Evolutionary conservation across 92 coral and sea anemone genomes (phyloP).

Genomic region (Virgularia gustaviana): DNA sequence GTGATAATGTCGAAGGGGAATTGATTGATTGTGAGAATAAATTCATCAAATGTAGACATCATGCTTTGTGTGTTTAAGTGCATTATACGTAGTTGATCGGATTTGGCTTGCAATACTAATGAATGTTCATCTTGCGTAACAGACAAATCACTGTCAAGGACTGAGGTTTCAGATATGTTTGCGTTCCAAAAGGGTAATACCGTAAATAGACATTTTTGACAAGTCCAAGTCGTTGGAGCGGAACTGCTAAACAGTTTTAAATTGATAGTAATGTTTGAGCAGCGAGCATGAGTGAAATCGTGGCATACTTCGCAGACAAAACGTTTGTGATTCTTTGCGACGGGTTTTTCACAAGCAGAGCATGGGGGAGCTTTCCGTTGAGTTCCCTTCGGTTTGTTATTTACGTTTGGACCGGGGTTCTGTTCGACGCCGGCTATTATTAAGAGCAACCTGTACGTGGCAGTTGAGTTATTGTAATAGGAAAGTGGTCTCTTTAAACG

Average conservation of each 20-base stretch:
- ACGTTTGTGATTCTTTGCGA: slow-evolving; percentile 39
- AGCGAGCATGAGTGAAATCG: slow-evolving; percentile 27
- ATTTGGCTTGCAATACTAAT: neutral
- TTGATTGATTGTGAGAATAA: slow-evolving; percentile 4
- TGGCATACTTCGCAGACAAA: slow-evolving; percentile 33
- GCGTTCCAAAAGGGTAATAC: slow-evolving; percentile 27
- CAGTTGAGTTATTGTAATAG: slow-evolving; percentile 26
- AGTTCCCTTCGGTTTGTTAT: neutral
- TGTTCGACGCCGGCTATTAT: slow-evolving; percentile 37
- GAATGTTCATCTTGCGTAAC: slow-evolving; percentile 13
- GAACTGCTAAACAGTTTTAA: slow-evolving; percentile 10
- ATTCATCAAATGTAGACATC: slow-evolving; percentile 28
- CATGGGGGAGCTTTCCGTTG: slow-evolving; percentile 38
- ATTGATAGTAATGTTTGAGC: slow-evolving; percentile 22
- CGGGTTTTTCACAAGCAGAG: slow-evolving; percentile 35
- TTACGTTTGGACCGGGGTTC: slow-evolving; percentile 32
- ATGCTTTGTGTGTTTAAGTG: slow-evolving; percentile 26
- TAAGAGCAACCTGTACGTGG: slow-evolving; percentile 18
- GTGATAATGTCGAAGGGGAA: slow-evolving; percentile 19
- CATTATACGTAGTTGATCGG: slow-evolving; percentile 6
- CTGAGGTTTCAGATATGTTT: neutral
- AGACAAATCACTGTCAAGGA: neutral
- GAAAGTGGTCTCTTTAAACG: neutral
- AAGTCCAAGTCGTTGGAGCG: slow-evolving; percentile 28
- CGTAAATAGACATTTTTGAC: slow-evolving; percentile 27